phyloP scores from a whole-genome alignment of 2,113 vertebrate species.

The Plestiodon gilberti region DNA sequence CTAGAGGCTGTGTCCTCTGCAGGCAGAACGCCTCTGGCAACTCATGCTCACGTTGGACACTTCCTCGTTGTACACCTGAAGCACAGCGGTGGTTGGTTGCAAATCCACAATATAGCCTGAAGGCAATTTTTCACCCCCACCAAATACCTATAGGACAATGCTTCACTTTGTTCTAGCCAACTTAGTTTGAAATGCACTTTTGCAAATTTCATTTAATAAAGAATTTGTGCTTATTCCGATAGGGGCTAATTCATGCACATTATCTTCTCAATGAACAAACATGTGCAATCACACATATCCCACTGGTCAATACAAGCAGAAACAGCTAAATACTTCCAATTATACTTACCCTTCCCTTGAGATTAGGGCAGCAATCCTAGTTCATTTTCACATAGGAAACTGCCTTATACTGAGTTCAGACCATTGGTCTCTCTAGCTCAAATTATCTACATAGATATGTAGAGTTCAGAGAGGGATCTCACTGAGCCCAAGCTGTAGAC shows the following conservation, averaged over 20 bases:
- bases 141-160: background rate
- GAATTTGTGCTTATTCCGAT: background rate
- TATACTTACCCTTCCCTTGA: background rate
- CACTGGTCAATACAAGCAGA: background rate
- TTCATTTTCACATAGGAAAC: too few species aligned
- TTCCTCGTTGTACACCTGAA: constrained; percentile 35
- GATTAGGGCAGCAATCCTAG: background rate
- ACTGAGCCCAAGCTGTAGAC: too few species aligned
- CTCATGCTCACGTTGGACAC: constrained; percentile 37
- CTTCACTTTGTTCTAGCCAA: background rate
- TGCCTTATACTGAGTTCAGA: too few species aligned
- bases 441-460: too few species aligned
- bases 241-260: background rate
- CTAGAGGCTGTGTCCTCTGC: constrained; percentile 37
- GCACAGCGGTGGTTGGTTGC: constrained; percentile 51
- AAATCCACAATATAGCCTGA: constrained; percentile 29
- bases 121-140: background rate
- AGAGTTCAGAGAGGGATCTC: too few species aligned
- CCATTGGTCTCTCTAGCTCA: too few species aligned
- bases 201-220: background rate
- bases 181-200: background rate
- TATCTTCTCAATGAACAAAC: background rate
- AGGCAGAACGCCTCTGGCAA: constrained; percentile 58
- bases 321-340: background rate
- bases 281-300: background rate